Evolutionary conservation across 2,113 vertebrate genomes (phyloP).

Genomic region (Leiothrix lutea): DNA sequence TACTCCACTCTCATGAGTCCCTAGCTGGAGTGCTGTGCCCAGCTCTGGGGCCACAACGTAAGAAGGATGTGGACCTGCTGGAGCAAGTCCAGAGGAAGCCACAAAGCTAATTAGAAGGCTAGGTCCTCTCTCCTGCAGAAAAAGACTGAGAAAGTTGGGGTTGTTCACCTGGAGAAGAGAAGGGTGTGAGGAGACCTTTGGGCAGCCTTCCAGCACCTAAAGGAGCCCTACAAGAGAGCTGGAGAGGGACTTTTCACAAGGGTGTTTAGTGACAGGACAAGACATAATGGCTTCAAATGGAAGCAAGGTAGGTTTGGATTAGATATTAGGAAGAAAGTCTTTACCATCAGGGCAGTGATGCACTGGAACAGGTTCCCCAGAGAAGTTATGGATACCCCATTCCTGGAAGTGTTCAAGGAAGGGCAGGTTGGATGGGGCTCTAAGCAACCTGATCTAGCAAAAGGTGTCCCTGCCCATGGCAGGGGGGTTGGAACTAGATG

Average conservation of each 20-base stretch:
- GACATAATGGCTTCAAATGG: not conserved
- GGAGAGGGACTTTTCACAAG: not conserved
- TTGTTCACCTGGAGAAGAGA: not conserved
- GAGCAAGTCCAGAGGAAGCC: not conserved
- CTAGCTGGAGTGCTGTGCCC: not conserved
- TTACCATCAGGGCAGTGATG: not conserved
- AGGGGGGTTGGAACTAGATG: rapidly evolving
- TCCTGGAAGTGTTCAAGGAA: not conserved
- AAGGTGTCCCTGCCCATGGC: not conserved
- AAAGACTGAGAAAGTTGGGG: not conserved
- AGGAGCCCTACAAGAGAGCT: not conserved
- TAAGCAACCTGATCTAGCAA: not conserved
- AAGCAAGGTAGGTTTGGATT: not conserved
- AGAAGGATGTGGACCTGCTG: not conserved
- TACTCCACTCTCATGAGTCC: not conserved
- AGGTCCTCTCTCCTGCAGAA: too few relatives aligned
- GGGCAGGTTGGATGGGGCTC: not conserved
- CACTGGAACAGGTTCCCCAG: not conserved
- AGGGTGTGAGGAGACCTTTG: not conserved
- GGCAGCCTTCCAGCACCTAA: not conserved
- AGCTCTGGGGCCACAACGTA: not conserved
- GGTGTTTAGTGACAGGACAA: not conserved
- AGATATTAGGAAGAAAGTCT: not conserved
- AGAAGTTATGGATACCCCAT: not conserved
- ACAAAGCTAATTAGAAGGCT: not conserved